A percentile compares a stretch with the other conserved stretches of the same genome.
Evolutionary conservation across 2,888 invertebrate species (phyloP).

Genomic region (Philopedon plagiatum): DNA sequence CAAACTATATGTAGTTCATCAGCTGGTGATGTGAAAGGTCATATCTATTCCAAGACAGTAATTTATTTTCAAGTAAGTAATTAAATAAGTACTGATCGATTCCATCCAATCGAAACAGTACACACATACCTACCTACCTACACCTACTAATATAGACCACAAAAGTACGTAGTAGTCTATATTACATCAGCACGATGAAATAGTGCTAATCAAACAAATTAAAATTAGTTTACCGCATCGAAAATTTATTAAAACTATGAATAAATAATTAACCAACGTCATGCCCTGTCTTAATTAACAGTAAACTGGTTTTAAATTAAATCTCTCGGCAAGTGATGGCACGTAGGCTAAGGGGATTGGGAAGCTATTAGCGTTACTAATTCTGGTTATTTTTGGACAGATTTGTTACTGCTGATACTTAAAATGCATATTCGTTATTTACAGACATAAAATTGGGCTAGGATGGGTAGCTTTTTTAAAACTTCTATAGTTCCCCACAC

Average conservation of each 20-base stretch:
- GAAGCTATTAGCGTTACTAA: not conserved
- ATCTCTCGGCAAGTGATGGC: not conserved
- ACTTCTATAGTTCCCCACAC: too few species aligned
- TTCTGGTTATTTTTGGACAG: not conserved
- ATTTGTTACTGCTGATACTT: not conserved
- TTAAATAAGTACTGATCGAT: too few species aligned
- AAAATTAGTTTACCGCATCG: not conserved
- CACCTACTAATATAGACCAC: too few species aligned
- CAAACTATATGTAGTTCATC: too few species aligned
- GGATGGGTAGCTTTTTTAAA: not conserved
- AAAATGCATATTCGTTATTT: not conserved
- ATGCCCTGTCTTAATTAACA: not conserved
- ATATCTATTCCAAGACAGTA: too few species aligned
- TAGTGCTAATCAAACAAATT: not conserved
- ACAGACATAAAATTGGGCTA: not conserved
- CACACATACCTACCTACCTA: too few species aligned
- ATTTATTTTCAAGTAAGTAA: too few species aligned
- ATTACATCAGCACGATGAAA: too few species aligned
- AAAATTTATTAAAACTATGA: not conserved
- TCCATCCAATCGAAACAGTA: too few species aligned
- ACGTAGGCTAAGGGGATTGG: not conserved
- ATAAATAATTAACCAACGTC: constrained; percentile 2
- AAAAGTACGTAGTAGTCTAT: too few species aligned
- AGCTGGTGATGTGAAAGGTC: too few species aligned
- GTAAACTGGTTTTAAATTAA: not conserved